phyloP scores from a whole-genome alignment of 2,888 invertebrate species.

The Apodemia duryi region DNA sequence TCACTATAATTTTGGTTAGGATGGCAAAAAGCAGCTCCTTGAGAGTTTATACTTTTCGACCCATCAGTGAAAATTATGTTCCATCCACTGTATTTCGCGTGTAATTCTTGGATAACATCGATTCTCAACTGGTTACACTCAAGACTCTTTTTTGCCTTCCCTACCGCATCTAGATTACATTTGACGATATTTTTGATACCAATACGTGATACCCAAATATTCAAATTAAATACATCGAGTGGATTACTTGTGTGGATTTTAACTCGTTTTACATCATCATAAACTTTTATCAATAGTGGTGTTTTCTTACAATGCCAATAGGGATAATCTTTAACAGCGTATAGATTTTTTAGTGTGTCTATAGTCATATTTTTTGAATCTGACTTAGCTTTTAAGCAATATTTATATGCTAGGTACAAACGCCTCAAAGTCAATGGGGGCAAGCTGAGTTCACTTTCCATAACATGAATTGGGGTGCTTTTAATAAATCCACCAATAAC shows the following conservation, averaged over 20 bases:
- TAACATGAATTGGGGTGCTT: constrained; percentile 14
- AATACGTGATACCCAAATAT: not conserved
- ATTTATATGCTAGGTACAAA: constrained; percentile 16
- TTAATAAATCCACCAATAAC: constrained; percentile 16
- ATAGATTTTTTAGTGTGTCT: not conserved
- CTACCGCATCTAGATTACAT: not conserved
- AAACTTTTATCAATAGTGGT: not conserved
- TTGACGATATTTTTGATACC: constrained; percentile 1
- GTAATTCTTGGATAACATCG: too few relatives aligned
- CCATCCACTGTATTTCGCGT: not conserved
- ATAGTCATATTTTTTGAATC: constrained; percentile 14
- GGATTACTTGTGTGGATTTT: not conserved
- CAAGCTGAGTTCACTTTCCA: constrained; percentile 14
- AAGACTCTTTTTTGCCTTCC: too few relatives aligned
- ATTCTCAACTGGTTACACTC: too few relatives aligned
- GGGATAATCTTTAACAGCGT: not conserved
- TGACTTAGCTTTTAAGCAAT: constrained; percentile 14
- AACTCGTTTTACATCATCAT: not conserved
- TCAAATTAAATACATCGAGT: not conserved
- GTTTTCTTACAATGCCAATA: constrained; percentile 1
- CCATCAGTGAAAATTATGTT: not conserved
- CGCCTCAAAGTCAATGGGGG: constrained; percentile 14
- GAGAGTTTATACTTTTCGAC: not conserved
- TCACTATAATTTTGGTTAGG: not conserved
- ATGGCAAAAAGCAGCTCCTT: not conserved